Conservation (phyloP, 2,113 vertebrate genomes). For the Clupea harengus region DNA sequence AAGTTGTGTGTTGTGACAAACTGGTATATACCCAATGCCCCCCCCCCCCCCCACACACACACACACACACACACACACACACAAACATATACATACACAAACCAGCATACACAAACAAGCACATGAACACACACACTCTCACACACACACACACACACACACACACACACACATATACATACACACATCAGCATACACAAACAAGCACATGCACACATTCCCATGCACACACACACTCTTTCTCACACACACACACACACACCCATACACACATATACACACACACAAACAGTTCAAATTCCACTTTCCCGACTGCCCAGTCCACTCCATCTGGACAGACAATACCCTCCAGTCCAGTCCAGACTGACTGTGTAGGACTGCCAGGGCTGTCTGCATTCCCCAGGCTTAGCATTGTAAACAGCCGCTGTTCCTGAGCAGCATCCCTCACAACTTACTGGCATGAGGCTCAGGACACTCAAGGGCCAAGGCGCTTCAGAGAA, state of each 20-base stretch:
- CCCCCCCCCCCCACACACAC: background rate
- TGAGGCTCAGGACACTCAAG: background rate
- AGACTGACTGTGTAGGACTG: background rate
- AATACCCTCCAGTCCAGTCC: background rate
- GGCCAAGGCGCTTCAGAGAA: background rate
- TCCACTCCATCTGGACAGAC: background rate
- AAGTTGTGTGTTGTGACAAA: background rate
- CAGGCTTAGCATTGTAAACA: slow-evolving; percentile 40
- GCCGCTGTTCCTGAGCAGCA: background rate
- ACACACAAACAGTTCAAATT: background rate
- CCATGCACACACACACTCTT: background rate
- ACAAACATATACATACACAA: background rate
- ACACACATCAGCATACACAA: background rate
- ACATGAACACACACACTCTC: slow-evolving; percentile 3
- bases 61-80: background rate
- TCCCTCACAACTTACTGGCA: background rate
- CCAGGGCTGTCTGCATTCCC: slow-evolving; percentile 37
- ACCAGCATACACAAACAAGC: background rate
- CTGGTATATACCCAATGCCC: background rate
- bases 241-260: background rate
- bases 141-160: slow-evolving; percentile 21
- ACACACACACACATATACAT: slow-evolving; percentile 21
- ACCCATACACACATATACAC: background rate
- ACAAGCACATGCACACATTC: background rate
- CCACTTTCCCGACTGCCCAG: background rate